Percentiles rank a stretch among this genome's conserved stretches.
These are phyloP conservation scores for Ornithoptera priamus DNA, from an alignment of 2,888 invertebrate genomes.

Conservation along the genomic window DNA sequence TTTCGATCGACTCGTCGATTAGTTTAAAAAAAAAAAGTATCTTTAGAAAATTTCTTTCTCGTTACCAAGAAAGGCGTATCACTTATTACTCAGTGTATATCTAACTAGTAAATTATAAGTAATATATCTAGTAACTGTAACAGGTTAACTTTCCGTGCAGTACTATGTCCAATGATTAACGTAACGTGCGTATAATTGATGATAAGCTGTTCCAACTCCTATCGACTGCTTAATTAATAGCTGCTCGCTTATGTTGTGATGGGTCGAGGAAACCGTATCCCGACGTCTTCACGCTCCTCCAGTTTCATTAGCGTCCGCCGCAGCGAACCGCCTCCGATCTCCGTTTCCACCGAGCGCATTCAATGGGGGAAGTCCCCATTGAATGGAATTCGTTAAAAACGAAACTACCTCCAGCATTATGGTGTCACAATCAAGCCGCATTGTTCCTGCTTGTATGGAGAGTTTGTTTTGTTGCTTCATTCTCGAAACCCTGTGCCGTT, in stretches of 20 bases:
- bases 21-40: too few species aligned
- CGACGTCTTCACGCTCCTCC: slow-evolving; percentile 8
- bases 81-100: too few species aligned
- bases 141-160: too few species aligned
- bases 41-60: too few species aligned
- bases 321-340: slow-evolving; percentile 8
- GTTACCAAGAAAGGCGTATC: too few species aligned
- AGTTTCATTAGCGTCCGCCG: slow-evolving; percentile 10
- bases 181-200: background rate
- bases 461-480: slow-evolving; percentile 9
- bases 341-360: slow-evolving; percentile 5
- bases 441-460: slow-evolving; percentile 16
- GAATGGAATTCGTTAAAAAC: slow-evolving; percentile 18
- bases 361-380: slow-evolving; percentile 5
- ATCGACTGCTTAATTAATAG: background rate
- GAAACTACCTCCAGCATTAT: slow-evolving; percentile 4
- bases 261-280: background rate
- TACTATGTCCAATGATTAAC: too few species aligned
- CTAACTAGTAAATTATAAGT: too few species aligned
- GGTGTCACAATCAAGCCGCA: slow-evolving; percentile 14
- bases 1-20: too few species aligned
- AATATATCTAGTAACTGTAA: too few species aligned
- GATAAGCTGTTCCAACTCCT: background rate
- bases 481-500: slow-evolving; percentile 2
- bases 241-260: background rate